Evolutionary conservation across 1,140 invertebrate species (phyloP).

Genomic region (Belonocnema kinseyi): DNA sequence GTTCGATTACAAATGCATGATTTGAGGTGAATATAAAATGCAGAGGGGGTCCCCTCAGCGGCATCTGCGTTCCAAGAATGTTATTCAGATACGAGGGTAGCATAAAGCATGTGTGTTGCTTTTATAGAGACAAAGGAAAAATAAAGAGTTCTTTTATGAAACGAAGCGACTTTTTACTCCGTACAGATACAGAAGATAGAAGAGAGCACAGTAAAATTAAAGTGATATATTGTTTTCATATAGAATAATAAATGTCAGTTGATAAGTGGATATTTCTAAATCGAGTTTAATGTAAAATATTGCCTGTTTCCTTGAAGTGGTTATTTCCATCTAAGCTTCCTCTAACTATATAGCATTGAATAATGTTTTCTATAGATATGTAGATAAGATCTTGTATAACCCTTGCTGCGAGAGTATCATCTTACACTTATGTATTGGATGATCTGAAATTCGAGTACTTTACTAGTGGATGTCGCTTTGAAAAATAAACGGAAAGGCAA

Average conservation of each 20-base stretch:
- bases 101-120: constrained; percentile 7
- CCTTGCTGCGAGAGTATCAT: background rate
- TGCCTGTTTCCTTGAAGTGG: no score
- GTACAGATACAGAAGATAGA: background rate
- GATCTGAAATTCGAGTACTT: constrained; percentile 24
- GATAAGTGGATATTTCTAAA: no score
- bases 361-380: no score
- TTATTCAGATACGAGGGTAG: constrained; percentile 31
- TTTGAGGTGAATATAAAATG: constrained; percentile 71
- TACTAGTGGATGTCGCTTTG: constrained; percentile 6
- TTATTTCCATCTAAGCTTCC: no score
- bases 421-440: constrained; percentile 26
- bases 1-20: constrained; percentile 71
- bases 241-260: no score
- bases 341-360: no score
- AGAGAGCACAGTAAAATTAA: background rate
- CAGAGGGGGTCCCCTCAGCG: constrained; percentile 49
- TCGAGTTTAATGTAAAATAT: no score
- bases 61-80: constrained; percentile 59
- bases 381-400: constrained; percentile 19
- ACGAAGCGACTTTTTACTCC: background rate
- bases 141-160: constrained; percentile 3
- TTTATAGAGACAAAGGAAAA: background rate
- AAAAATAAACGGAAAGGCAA: constrained; percentile 1
- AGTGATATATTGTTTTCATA: background rate